Evolutionary conservation across 2,797 vertebrate genomes (phyloP).

Genomic region (Falco concolor): DNA sequence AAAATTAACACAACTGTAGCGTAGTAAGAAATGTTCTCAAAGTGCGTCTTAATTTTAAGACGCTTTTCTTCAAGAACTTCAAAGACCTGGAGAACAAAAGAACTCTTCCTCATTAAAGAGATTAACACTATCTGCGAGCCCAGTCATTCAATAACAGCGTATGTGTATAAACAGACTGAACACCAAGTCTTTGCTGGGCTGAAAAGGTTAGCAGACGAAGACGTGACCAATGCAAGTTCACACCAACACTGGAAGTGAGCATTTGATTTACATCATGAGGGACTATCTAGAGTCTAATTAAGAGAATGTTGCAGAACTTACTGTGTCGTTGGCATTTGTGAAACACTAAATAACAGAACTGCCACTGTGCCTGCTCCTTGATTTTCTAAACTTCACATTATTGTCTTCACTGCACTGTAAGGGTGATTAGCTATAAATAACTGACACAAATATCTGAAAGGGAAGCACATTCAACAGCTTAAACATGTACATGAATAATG

Average conservation of each 20-base stretch:
- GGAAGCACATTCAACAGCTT: conserved; percentile 48
- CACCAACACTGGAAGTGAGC: not conserved
- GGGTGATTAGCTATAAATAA: conserved; percentile 27
- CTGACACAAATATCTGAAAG: conserved; percentile 42
- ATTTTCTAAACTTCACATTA: conserved; percentile 30
- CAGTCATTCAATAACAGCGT: not conserved
- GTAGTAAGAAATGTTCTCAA: not conserved
- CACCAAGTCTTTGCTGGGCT: not conserved
- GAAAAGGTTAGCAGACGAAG: not conserved
- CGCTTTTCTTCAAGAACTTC: not conserved
- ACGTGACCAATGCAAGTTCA: not conserved
- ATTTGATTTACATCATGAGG: fast-evolving
- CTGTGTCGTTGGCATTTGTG: not conserved
- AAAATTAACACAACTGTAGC: not conserved
- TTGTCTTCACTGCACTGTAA: conserved; percentile 46
- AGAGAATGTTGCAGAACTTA: not conserved
- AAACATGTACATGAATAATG: not conserved
- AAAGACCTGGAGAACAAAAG: not conserved
- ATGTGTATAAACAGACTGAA: not conserved
- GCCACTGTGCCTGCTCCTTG: conserved; percentile 31
- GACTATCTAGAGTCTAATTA: not conserved
- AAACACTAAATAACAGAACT: conserved; percentile 4
- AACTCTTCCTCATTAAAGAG: not conserved
- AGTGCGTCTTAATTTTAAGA: not conserved
- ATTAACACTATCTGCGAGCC: not conserved